These are phyloP conservation scores for Onychomys arenicola DNA, from an alignment of 2,797 vertebrate species.

Conservation along the genomic window DNA sequence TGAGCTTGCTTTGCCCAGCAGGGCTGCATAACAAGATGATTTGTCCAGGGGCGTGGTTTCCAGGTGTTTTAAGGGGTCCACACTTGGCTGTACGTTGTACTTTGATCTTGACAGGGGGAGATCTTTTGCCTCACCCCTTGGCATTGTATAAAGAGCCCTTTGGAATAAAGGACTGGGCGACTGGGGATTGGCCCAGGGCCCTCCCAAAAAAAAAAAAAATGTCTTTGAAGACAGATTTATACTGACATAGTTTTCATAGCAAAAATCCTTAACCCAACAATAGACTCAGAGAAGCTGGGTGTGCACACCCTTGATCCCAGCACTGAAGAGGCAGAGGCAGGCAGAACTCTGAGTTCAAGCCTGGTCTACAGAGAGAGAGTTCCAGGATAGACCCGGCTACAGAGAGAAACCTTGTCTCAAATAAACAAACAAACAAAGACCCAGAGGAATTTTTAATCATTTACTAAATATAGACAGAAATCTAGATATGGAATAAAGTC, in stretches of 20 bases:
- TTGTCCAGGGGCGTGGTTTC: no score
- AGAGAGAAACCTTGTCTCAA: not conserved
- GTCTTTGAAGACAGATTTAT: not conserved
- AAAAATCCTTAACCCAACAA: slow-evolving; percentile 17
- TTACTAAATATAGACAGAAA: slow-evolving; percentile 33
- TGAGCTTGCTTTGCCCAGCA: no score
- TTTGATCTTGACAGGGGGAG: no score
- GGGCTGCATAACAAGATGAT: no score
- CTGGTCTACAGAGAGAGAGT: not conserved
- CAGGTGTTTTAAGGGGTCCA: no score
- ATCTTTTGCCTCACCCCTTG: no score
- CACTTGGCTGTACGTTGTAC: no score
- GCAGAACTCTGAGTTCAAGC: not conserved
- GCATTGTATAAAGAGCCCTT: no score
- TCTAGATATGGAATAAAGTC: not conserved
- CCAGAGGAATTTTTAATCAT: slow-evolving; percentile 15
- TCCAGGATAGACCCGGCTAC: not conserved
- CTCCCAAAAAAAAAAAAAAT: no score
- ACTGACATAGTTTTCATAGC: not conserved
- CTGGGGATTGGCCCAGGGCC: no score
- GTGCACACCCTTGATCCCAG: not conserved
- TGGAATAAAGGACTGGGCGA: no score
- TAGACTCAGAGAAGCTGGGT: not conserved
- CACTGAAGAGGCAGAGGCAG: not conserved
- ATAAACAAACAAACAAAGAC: not conserved